A percentile compares a stretch with the other conserved stretches of the same genome.
These are phyloP conservation scores for Heliconius erato DNA, from an alignment of 2,888 invertebrate genomes.

Conservation along the genomic window DNA sequence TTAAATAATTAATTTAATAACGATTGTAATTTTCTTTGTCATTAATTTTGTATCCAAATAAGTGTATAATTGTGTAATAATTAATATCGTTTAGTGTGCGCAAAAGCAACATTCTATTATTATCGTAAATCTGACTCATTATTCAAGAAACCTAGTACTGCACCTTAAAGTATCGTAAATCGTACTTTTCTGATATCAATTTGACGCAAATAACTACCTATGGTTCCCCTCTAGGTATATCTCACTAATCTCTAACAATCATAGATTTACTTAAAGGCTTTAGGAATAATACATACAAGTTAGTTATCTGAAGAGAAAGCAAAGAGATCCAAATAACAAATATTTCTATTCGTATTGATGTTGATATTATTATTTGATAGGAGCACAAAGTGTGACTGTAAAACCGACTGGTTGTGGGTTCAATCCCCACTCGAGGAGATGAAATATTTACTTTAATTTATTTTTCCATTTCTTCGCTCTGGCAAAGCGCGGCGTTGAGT, in stretches of 20 bases:
- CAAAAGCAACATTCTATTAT: not conserved
- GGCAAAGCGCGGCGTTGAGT: no score
- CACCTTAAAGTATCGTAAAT: not conserved
- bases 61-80: not conserved
- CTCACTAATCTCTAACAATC: not conserved
- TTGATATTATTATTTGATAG: not conserved
- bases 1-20: no score
- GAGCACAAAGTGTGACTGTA: no score
- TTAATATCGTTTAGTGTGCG: not conserved
- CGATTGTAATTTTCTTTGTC: no score
- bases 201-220: conserved; percentile 13
- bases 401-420: no score
- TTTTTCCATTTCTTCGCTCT: no score
- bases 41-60: no score
- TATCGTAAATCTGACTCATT: conserved; percentile 17
- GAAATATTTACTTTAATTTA: no score
- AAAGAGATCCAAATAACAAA: not conserved
- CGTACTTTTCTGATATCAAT: conserved; percentile 15
- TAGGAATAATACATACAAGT: not conserved
- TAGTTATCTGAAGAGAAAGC: not conserved
- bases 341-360: no score
- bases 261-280: conserved; percentile 15
- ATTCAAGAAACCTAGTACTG: conserved; percentile 4
- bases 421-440: no score
- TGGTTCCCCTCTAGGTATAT: not conserved